A percentile compares a stretch with the other conserved stretches of the same genome.
Conservation (phyloP, 2,888 invertebrate genomes). For the Pollenia griseotomentosa region DNA sequence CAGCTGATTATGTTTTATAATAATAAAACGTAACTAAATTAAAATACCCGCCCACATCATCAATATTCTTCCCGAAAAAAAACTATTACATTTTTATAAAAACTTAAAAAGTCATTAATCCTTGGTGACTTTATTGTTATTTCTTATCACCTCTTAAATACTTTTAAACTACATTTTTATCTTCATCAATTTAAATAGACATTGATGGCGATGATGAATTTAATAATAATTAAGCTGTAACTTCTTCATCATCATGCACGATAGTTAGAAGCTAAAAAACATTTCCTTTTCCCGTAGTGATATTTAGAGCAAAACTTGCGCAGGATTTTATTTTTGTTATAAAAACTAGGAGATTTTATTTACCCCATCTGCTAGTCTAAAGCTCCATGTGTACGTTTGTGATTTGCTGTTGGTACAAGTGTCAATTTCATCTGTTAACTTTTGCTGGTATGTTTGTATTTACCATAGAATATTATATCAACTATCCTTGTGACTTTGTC, state of each 20-base stretch:
- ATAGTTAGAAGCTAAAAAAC: not conserved
- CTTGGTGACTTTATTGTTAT: slow-evolving; percentile 13
- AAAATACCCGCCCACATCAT: no score
- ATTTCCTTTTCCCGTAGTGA: not conserved
- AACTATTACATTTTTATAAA: no score
- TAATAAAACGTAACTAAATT: no score
- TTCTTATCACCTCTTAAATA: not conserved
- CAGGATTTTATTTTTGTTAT: slow-evolving; percentile 5
- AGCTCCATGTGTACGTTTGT: not conserved
- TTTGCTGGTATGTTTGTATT: slow-evolving; percentile 33
- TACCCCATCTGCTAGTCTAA: not conserved
- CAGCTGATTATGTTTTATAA: no score
- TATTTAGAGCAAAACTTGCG: slow-evolving; percentile 10
- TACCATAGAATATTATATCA: not conserved
- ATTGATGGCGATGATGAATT: not conserved
- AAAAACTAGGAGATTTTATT: slow-evolving; percentile 23
- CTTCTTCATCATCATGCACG: not conserved
- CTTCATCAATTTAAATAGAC: not conserved
- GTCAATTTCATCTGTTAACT: slow-evolving; percentile 65
- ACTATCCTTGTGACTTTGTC: slow-evolving; percentile 32
- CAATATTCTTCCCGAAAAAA: no score
- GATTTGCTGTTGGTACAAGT: slow-evolving; percentile 33
- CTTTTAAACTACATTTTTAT: not conserved
- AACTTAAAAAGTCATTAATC: not conserved
- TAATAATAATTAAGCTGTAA: not conserved